These are phyloP conservation scores for Drosophila bifasciata DNA, from an alignment of 1,140 invertebrate genomes.

Conservation along the genomic window DNA sequence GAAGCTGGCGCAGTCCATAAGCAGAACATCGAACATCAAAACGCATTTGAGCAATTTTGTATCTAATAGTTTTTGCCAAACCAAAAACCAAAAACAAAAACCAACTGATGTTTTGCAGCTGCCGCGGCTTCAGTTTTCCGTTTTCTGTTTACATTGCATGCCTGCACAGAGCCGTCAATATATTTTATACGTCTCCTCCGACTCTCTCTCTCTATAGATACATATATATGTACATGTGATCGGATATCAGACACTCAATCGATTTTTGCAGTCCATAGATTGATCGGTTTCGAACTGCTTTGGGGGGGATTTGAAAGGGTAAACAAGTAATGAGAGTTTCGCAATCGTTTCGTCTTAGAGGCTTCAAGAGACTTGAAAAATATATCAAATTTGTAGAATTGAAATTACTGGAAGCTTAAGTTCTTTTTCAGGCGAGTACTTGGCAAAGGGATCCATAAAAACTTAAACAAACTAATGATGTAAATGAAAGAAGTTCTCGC, in stretches of 20 bases:
- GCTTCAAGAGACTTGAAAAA: no score
- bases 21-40: slow-evolving; percentile 35
- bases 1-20: slow-evolving; percentile 47
- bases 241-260: slow-evolving; percentile 1
- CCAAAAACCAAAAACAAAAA: neutral
- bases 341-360: no score
- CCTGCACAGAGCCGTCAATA: slow-evolving; percentile 10
- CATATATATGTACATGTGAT: slow-evolving; percentile 1
- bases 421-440: no score
- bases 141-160: slow-evolving; percentile 54
- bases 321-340: no score
- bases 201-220: no score
- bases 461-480: no score
- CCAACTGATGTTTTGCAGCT: slow-evolving; percentile 65
- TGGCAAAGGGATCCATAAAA: no score
- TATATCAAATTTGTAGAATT: no score
- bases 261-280: slow-evolving; percentile 2
- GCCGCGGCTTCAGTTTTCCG: slow-evolving; percentile 30
- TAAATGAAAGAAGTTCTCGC: no score
- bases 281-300: slow-evolving; percentile 30
- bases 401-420: no score
- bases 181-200: neutral
- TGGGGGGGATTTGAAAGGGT: slow-evolving; percentile 2
- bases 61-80: slow-evolving; percentile 61
- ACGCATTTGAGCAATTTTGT: slow-evolving; percentile 63